phyloP scores from a whole-genome alignment of 2,888 invertebrate species.

The Toxonevra muliebris region DNA sequence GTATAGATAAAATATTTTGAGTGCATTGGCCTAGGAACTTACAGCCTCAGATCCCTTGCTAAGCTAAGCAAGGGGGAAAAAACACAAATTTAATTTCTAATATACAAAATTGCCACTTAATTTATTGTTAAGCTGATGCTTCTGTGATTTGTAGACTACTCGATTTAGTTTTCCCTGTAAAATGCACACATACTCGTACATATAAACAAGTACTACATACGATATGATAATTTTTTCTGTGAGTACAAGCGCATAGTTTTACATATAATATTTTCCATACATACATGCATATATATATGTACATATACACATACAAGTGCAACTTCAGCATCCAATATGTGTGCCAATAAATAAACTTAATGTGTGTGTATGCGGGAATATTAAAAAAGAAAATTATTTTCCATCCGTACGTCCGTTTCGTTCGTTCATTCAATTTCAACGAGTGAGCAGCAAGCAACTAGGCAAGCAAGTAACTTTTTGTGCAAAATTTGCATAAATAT shows the following conservation, averaged over 20 bases:
- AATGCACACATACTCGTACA: too few species aligned
- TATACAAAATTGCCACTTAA: too few species aligned
- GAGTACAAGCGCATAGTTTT: neutral
- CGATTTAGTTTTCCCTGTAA: too few species aligned
- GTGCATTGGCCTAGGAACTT: too few species aligned
- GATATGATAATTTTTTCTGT: too few species aligned
- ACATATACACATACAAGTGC: neutral
- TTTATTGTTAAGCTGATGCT: too few species aligned
- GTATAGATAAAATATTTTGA: too few species aligned
- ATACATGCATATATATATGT: constrained; percentile 1
- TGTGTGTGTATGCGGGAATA: constrained; percentile 57
- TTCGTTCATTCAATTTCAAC: neutral
- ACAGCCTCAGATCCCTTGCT: too few species aligned
- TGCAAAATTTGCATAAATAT: constrained; percentile 55
- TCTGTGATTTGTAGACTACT: too few species aligned
- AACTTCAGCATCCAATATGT: constrained; percentile 54
- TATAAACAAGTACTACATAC: too few species aligned
- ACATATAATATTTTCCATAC: neutral
- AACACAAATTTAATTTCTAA: too few species aligned
- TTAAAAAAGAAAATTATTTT: constrained; percentile 59
- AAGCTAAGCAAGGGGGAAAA: too few species aligned
- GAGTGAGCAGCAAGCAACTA: neutral
- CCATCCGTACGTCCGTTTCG: constrained; percentile 38
- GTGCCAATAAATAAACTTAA: constrained; percentile 59
- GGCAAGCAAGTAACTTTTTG: neutral